Conservation (phyloP, 2,113 vertebrate species). For the Ptilorrhoa leucosticta region DNA sequence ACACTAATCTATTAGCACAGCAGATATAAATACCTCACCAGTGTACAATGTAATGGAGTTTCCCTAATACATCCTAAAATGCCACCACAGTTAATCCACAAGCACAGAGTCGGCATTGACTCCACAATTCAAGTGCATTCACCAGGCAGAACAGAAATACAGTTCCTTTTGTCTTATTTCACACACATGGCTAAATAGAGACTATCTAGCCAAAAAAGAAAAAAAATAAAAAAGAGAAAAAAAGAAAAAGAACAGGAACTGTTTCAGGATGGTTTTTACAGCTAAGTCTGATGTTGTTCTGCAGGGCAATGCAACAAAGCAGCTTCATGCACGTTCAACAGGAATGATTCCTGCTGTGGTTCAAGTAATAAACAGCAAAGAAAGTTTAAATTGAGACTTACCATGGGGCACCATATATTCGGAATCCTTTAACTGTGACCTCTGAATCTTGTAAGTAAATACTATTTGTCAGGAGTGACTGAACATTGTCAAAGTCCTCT, state of each 20-base stretch:
- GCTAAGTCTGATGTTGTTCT: background rate
- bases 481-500: slow-evolving; percentile 99
- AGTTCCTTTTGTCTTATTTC: background rate
- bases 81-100: background rate
- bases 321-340: background rate
- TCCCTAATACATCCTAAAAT: background rate
- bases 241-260: background rate
- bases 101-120: background rate
- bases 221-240: no score
- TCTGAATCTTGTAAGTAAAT: slow-evolving; percentile 99
- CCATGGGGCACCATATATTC: slow-evolving; percentile 97
- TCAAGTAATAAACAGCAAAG: background rate
- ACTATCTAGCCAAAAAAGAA: background rate
- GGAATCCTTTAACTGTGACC: slow-evolving; percentile 96
- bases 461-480: slow-evolving; percentile 97
- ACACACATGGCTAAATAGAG: background rate
- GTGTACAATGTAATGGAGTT: background rate
- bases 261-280: background rate
- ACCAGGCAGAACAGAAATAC: background rate
- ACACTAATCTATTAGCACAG: background rate
- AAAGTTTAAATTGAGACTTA: slow-evolving; percentile 75
- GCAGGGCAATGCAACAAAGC: background rate
- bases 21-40: background rate
- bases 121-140: background rate
- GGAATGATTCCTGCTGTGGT: background rate